Evolutionary conservation across 1,140 invertebrate species (phyloP).

Genomic region (Thaumatotibia leucotreta): DNA sequence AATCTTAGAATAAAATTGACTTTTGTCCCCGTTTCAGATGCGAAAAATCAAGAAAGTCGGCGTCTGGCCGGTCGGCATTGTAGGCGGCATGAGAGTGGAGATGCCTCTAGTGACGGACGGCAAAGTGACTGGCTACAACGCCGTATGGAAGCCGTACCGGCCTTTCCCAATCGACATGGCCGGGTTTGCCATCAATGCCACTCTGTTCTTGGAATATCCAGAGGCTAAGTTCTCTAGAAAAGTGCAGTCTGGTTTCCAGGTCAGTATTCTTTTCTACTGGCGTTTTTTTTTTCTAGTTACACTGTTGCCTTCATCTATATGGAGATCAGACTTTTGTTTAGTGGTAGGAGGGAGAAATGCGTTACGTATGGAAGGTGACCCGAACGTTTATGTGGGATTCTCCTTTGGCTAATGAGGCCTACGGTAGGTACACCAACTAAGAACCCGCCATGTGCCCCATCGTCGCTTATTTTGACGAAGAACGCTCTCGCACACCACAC

Average conservation of each 20-base stretch:
- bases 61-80: constrained; percentile 98
- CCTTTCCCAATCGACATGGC: constrained; percentile 99
- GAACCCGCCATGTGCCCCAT: too few relatives aligned
- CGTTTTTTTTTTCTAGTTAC: too few relatives aligned
- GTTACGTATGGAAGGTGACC: too few relatives aligned
- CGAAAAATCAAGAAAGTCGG: constrained; percentile 90
- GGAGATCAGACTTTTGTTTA: too few relatives aligned
- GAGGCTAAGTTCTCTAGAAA: constrained; percentile 90
- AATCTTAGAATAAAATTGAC: too few relatives aligned
- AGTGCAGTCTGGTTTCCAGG: constrained; percentile 90
- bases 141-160: constrained; percentile 90
- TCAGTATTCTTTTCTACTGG: constrained; percentile 20
- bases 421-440: too few relatives aligned
- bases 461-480: too few relatives aligned
- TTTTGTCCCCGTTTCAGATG: constrained; percentile 78
- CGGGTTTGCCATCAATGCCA: constrained; percentile 95
- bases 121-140: constrained; percentile 90
- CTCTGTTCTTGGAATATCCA: constrained; percentile 85
- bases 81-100: constrained; percentile 93
- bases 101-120: constrained; percentile 84
- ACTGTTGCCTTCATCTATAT: too few relatives aligned
- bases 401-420: too few relatives aligned
- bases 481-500: too few relatives aligned
- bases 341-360: too few relatives aligned
- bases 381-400: too few relatives aligned